Evolutionary conservation across 1,140 invertebrate genomes (phyloP).

Genomic region (Lasioglossum baleicum): DNA sequence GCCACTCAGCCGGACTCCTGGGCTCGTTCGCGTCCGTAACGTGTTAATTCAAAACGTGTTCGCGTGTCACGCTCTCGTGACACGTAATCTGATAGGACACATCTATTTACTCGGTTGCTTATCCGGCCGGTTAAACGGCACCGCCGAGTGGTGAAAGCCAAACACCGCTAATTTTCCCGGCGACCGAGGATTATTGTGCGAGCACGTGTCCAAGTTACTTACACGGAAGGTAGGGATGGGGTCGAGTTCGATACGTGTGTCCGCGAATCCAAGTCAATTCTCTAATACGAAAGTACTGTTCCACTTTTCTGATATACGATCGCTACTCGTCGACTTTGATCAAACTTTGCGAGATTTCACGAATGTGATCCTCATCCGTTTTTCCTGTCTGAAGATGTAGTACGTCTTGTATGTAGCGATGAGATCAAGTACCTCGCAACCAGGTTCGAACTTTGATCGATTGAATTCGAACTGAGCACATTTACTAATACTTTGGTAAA

Average conservation of each 20-base stretch:
- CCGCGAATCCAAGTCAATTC: neutral
- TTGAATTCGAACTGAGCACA: too few relatives aligned
- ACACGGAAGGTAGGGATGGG: too few relatives aligned
- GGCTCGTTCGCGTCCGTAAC: conserved; percentile 20
- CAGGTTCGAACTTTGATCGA: too few relatives aligned
- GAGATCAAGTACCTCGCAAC: too few relatives aligned
- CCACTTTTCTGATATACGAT: too few relatives aligned
- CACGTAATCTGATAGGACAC: conserved; percentile 36
- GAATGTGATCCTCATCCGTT: too few relatives aligned
- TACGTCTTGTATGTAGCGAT: too few relatives aligned
- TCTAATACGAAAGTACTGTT: too few relatives aligned
- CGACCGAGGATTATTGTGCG: conserved; percentile 4
- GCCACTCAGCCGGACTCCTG: conserved; percentile 14
- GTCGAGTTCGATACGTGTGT: neutral
- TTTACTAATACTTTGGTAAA: too few relatives aligned
- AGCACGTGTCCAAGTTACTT: neutral
- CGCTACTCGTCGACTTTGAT: too few relatives aligned
- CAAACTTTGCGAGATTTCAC: too few relatives aligned
- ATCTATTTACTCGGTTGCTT: conserved; percentile 23
- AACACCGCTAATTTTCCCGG: conserved; percentile 16
- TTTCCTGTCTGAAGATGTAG: too few relatives aligned
- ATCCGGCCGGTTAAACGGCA: conserved; percentile 28
- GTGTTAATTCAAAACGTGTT: conserved; percentile 41
- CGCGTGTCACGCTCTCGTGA: conserved; percentile 44
- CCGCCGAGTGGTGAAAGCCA: conserved; percentile 21